Conservation (phyloP, 1,140 invertebrate genomes). For the Chionoecetes opilio region DNA sequence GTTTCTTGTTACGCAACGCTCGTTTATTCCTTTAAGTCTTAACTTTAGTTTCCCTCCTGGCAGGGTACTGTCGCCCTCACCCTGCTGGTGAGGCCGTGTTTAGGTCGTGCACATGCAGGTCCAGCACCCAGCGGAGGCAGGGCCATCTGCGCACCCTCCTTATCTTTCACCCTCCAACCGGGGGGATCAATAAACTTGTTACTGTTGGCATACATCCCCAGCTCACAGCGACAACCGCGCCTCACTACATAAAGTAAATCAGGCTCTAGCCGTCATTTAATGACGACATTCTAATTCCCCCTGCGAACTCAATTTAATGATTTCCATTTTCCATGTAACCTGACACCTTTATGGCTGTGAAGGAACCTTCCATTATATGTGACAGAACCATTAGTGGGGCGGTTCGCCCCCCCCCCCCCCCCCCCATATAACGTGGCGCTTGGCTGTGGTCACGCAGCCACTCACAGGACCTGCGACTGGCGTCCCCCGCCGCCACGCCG, state of each 20-base stretch:
- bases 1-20: neutral
- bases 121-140: neutral
- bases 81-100: neutral
- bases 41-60: neutral
- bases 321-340: conserved; percentile 56
- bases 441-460: conserved; percentile 3
- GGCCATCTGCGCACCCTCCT: conserved; percentile 60
- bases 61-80: neutral
- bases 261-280: neutral
- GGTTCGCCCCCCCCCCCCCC: neutral
- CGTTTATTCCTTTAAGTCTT: neutral
- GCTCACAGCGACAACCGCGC: neutral
- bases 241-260: conserved; percentile 22
- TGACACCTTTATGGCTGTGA: conserved; percentile 39
- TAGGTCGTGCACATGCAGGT: neutral
- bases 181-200: conserved; percentile 54
- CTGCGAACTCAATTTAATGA: conserved; percentile 37
- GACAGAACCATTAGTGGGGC: conserved; percentile 30
- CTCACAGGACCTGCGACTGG: neutral
- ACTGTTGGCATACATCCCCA: conserved; percentile 48
- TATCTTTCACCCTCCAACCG: conserved; percentile 45
- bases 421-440: neutral
- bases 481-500: neutral
- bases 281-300: conserved; percentile 51
- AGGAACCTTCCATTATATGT: conserved; percentile 48